Conservation (phyloP, 2,888 invertebrate species). For the Phania funesta region DNA sequence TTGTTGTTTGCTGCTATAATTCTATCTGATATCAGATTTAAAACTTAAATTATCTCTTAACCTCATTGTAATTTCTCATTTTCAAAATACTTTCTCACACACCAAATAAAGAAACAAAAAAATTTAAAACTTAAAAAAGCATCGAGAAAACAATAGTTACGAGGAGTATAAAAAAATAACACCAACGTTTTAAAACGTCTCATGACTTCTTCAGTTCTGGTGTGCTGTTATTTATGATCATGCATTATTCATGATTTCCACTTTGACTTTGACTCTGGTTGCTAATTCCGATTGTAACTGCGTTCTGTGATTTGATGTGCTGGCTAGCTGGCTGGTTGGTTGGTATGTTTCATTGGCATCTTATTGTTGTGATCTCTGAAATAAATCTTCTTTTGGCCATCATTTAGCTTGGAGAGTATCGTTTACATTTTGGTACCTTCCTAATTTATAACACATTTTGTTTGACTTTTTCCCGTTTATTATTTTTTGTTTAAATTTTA, state of each 20-base stretch:
- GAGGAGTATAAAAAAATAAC: constrained; percentile 17
- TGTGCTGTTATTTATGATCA: constrained; percentile 40
- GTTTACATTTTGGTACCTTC: constrained; percentile 42
- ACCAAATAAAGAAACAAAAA: constrained; percentile 28
- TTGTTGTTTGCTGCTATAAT: constrained; percentile 30
- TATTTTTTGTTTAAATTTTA: background rate
- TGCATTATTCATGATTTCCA: constrained; percentile 64
- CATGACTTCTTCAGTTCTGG: constrained; percentile 26
- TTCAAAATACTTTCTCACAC: constrained; percentile 61
- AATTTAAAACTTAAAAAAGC: constrained; percentile 12
- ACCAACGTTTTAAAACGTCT: constrained; percentile 40
- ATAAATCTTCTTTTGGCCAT: constrained; percentile 60
- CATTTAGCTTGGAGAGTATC: constrained; percentile 37
- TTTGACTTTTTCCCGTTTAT: background rate
- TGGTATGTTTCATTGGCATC: constrained; percentile 19
- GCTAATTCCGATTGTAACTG: constrained; percentile 34
- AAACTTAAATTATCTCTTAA: constrained; percentile 57
- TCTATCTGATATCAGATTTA: constrained; percentile 50
- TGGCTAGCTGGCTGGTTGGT: background rate
- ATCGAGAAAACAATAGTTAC: background rate
- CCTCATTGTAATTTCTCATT: constrained; percentile 63
- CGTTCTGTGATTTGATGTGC: background rate
- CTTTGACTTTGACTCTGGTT: constrained; percentile 17
- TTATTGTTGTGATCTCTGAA: constrained; percentile 52
- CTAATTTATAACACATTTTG: constrained; percentile 52